phyloP scores from a whole-genome alignment of 2,113 vertebrate genomes.

The Xenopus tropicalis region DNA sequence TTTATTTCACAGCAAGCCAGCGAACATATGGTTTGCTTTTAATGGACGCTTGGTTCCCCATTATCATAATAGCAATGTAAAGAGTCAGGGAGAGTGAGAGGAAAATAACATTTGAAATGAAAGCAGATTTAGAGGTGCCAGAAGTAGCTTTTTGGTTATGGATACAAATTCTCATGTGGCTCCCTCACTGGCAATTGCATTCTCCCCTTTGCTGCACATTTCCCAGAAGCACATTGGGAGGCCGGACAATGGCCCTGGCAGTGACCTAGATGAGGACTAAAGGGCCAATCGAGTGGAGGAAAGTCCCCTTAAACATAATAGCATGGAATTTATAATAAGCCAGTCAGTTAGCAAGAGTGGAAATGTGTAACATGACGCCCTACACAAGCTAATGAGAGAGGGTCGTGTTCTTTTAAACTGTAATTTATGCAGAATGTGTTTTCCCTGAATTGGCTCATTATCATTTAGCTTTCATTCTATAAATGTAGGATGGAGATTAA shows the following conservation, averaged over 20 bases:
- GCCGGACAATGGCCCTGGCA: neutral
- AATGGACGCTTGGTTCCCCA: conserved; percentile 40
- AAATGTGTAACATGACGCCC: neutral
- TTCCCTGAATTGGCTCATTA: conserved; percentile 14
- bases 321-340: neutral
- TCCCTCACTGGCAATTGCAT: neutral
- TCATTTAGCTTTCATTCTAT: conserved; percentile 20
- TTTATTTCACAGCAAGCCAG: conserved; percentile 44
- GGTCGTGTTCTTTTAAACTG: neutral
- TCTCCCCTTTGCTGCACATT: conserved; percentile 10
- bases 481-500: conserved; percentile 9
- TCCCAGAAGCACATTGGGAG: neutral
- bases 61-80: conserved; percentile 44
- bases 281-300: neutral
- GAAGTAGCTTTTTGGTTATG: neutral
- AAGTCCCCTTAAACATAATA: neutral
- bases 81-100: conserved; percentile 27
- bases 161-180: neutral
- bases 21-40: conserved; percentile 44
- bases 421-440: neutral
- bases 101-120: conserved; percentile 26
- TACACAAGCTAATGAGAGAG: neutral
- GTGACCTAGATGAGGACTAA: neutral
- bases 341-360: conserved; percentile 5
- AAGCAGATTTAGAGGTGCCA: conserved; percentile 9